These are phyloP conservation scores for Augiades crinisus DNA, from an alignment of 2,888 invertebrate genomes.

Conservation along the genomic window DNA sequence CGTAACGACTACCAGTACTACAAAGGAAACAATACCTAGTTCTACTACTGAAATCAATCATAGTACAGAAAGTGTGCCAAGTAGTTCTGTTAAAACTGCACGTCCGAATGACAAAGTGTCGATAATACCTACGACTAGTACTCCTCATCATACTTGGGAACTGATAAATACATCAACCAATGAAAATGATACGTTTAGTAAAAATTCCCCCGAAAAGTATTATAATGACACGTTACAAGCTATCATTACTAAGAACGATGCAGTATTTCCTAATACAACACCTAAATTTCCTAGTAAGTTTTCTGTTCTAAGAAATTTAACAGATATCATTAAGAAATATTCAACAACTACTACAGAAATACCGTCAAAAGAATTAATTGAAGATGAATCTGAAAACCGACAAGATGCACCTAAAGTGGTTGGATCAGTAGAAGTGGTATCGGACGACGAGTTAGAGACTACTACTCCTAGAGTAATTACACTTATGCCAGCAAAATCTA, in stretches of 20 bases:
- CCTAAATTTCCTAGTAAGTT: constrained; percentile 68
- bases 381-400: constrained; percentile 48
- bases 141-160: constrained; percentile 79
- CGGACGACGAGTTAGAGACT: constrained; percentile 64
- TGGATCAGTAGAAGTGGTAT: constrained; percentile 70
- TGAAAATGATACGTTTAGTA: constrained; percentile 59
- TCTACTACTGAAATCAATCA: constrained; percentile 27
- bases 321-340: constrained; percentile 83
- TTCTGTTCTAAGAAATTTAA: constrained; percentile 81
- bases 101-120: constrained; percentile 74
- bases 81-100: constrained; percentile 27
- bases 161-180: constrained; percentile 78
- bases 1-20: constrained; percentile 34
- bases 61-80: constrained; percentile 29
- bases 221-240: constrained; percentile 84
- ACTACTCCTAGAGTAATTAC: constrained; percentile 77
- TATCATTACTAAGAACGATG: constrained; percentile 82
- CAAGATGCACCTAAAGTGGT: constrained; percentile 57
- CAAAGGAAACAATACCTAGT: constrained; percentile 31
- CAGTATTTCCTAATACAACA: constrained; percentile 65
- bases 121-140: constrained; percentile 64
- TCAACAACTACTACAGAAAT: constrained; percentile 75
- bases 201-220: constrained; percentile 75
- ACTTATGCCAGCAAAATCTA: constrained; percentile 89
- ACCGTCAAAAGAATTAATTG: constrained; percentile 37